These are phyloP conservation scores for Corydoras maculifer DNA, from an alignment of 2,113 vertebrate species.

Conservation along the genomic window DNA sequence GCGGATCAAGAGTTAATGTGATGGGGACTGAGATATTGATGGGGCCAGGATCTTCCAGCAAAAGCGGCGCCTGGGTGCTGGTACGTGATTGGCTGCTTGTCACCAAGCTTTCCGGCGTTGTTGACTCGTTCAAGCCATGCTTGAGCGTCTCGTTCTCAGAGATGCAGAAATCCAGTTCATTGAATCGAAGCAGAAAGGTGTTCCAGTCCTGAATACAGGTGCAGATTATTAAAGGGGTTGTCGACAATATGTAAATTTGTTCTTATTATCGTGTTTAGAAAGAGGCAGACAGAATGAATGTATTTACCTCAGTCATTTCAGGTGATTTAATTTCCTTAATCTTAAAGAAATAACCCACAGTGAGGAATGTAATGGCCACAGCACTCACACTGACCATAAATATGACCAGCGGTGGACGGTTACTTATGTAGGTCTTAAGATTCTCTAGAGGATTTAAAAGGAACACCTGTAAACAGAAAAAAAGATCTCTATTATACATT, in stretches of 20 bases:
- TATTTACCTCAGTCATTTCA: constrained; percentile 84
- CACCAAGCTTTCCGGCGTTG: constrained; percentile 80
- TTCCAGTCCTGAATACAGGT: constrained; percentile 83
- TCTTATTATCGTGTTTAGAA: no score
- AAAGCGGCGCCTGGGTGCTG: constrained; percentile 79
- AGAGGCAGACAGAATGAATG: background rate
- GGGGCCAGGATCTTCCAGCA: constrained; percentile 83
- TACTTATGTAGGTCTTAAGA: constrained; percentile 87
- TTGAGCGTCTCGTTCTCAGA: constrained; percentile 97
- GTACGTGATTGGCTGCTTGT: constrained; percentile 80
- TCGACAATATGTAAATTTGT: no score
- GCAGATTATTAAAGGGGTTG: background rate
- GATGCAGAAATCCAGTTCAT: constrained; percentile 93
- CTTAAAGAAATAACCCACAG: constrained; percentile 97
- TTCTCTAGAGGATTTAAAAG: constrained; percentile 88
- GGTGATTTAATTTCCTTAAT: constrained; percentile 98
- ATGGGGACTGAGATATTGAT: constrained; percentile 93
- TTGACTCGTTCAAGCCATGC: constrained; percentile 86
- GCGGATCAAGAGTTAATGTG: constrained; percentile 88
- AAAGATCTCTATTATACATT: no score
- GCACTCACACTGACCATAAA: constrained; percentile 97
- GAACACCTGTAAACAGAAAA: constrained; percentile 59
- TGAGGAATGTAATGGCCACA: constrained; percentile 94
- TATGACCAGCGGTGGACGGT: constrained; percentile 90
- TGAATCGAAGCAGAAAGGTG: constrained; percentile 89